These are phyloP conservation scores for Empidonax alnorum DNA, from an alignment of 2,113 vertebrate genomes.

Conservation along the genomic window DNA sequence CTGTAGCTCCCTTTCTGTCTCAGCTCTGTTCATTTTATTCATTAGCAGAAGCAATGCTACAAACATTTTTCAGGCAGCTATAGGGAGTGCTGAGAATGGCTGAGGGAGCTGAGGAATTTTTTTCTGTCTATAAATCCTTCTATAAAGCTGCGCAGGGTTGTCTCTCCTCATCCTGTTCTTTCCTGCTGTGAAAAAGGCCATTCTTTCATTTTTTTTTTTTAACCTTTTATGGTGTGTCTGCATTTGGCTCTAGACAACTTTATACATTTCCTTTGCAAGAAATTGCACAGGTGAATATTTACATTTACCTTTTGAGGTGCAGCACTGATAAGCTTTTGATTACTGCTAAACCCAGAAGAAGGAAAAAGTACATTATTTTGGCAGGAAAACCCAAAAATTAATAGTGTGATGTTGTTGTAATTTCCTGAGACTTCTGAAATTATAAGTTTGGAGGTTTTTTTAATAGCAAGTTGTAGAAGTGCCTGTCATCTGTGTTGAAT, in stretches of 20 bases:
- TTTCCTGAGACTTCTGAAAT: neutral
- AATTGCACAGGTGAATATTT: neutral
- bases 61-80: neutral
- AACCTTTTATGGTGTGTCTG: neutral
- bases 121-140: neutral
- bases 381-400: neutral
- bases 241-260: neutral
- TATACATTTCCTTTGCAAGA: neutral
- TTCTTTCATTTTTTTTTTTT: neutral
- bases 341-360: neutral
- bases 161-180: neutral
- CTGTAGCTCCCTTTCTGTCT: neutral
- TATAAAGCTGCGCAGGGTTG: neutral
- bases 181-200: neutral
- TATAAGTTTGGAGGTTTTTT: neutral
- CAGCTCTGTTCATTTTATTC: neutral
- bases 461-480: neutral
- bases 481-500: neutral
- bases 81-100: neutral
- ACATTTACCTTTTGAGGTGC: neutral
- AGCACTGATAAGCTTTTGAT: neutral
- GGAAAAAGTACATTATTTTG: neutral
- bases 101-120: neutral
- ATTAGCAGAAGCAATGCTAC: neutral
- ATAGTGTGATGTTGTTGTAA: neutral